Percentiles rank a stretch among this genome's conserved stretches.
These are phyloP conservation scores for Tetragonula clypearis DNA, from an alignment of 1,140 invertebrate species.

Conservation along the genomic window DNA sequence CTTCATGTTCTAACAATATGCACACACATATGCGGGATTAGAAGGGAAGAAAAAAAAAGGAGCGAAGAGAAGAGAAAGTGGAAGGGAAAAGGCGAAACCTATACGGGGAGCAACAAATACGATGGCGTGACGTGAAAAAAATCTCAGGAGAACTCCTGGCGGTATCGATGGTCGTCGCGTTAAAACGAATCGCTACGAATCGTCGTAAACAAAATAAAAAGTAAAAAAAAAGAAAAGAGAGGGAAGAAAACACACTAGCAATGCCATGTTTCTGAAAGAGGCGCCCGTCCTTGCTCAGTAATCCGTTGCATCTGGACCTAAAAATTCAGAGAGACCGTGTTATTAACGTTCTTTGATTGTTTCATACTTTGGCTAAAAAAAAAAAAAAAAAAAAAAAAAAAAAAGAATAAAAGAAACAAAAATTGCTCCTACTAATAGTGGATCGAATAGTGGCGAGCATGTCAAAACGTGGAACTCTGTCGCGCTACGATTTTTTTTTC, in stretches of 20 bases:
- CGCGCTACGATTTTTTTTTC: not conserved
- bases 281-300: conserved; percentile 63
- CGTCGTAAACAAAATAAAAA: conserved; percentile 56
- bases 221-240: conserved; percentile 37
- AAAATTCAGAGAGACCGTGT: conserved; percentile 59
- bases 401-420: not conserved
- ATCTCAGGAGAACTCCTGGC: not conserved
- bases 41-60: not conserved
- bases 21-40: conserved; percentile 12
- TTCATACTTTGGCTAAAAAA: not conserved
- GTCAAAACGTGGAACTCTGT: not conserved
- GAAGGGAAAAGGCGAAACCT: not conserved
- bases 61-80: not conserved
- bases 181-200: conserved; percentile 29
- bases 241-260: conserved; percentile 63
- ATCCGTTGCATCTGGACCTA: conserved; percentile 76
- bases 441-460: conserved; percentile 18
- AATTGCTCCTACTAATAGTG: not conserved
- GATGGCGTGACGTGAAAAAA: not conserved
- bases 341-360: not conserved
- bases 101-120: not conserved
- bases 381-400: conserved; percentile 1
- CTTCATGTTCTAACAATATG: not conserved
- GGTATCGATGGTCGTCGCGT: conserved; percentile 44
- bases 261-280: conserved; percentile 53